Evolutionary conservation across 37 sponge, comb jelly and placozoan species (phyloP).

Genomic region (Spongia lamella): DNA sequence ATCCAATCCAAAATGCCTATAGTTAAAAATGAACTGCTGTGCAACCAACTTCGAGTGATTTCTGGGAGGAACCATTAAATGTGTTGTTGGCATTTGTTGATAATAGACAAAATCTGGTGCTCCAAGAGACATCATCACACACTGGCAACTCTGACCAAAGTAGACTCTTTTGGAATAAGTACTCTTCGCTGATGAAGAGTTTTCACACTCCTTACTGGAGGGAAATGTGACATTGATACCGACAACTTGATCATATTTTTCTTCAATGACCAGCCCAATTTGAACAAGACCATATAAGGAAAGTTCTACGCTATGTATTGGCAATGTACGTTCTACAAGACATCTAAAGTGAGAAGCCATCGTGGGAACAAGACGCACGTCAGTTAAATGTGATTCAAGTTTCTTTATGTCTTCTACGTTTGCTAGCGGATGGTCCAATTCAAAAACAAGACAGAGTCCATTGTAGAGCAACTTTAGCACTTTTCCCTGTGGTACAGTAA

Average conservation of each 20-base stretch:
- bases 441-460: slow-evolving; percentile 20
- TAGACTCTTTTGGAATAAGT: not conserved
- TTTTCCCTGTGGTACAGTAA: not conserved
- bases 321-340: no score
- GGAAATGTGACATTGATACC: not conserved
- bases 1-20: slow-evolving; percentile 1
- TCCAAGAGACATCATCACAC: slow-evolving; percentile 4
- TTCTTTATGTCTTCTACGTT: not conserved
- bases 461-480: slow-evolving; percentile 5
- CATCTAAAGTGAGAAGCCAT: not conserved
- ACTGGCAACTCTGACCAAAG: slow-evolving; percentile 13
- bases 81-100: not conserved
- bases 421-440: no score
- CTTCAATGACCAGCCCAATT: slow-evolving; percentile 6
- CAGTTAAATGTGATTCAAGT: slow-evolving; percentile 3
- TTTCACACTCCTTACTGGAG: not conserved
- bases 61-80: no score
- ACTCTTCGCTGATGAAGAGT: not conserved
- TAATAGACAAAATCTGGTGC: slow-evolving; percentile 14
- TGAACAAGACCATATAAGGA: not conserved
- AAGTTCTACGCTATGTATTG: not conserved
- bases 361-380: not conserved
- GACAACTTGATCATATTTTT: not conserved
- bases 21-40: not conserved
- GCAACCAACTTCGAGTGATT: not conserved